Evolutionary conservation across 2,113 vertebrate genomes (phyloP), one percentile per base, ranked within the genome.

Genomic region (Arvicanthis niloticus): DNA sequence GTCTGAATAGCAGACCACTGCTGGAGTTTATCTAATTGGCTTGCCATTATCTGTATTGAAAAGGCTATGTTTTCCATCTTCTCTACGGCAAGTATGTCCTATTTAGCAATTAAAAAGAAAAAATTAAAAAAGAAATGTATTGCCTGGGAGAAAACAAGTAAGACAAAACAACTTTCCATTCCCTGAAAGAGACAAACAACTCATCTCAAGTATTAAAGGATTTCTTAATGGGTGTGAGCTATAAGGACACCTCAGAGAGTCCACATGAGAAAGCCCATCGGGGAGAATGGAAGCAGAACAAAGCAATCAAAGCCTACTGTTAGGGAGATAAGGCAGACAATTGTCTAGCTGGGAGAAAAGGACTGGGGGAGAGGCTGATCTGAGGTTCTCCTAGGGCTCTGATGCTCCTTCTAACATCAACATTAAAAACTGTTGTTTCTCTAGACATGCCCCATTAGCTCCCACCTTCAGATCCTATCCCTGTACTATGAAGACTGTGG

Each of bases 41-140:
- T 96, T 97, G 93, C 96, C 90, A 92, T 94, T 96, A 91, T 91
- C 90, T 95, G 73, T 89, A 92, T 92, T 2, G 0, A 97, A 97
- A 97, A 93, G 76, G 5, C n/a, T 96, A 37, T 94, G 56, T 97
- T 98, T 97, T 88, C 91, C 87, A 93, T 97, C 91, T 95, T 96
- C 88, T 93, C 92, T 92, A 31, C 2, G 22, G 85, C 85, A 87
- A 96, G 5, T 75, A 78, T 77, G 77, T 97, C 90, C 88, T 88
- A 95, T 75, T 96, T 93, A 91, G 88, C 97, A 96, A 93, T 91
- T 92, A 95, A 93, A 51, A 93, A 68, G 31, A 29, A 68, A 68
- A 65, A 26, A 26, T 1, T 4, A 22, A 60, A 60, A 67, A 31
- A 96, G 94, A 56, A 95, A 92, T 6, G 45, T 88, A 96, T 40